Percentiles rank a stretch among this genome's conserved stretches.
Evolutionary conservation across 2,113 vertebrate genomes (phyloP).

Genomic region (Calonectris borealis): DNA sequence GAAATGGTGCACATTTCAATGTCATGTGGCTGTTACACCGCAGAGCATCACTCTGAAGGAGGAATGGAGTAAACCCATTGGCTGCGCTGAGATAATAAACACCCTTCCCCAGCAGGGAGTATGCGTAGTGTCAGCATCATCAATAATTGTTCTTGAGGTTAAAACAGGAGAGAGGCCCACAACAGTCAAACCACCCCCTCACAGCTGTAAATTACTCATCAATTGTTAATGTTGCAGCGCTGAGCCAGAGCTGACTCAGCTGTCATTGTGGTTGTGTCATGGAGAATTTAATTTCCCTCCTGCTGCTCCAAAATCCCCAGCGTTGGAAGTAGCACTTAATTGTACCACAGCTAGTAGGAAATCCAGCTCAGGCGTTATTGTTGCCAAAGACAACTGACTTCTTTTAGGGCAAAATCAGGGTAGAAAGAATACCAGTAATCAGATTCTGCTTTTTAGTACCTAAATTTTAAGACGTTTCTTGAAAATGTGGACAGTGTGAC

Average conservation of each 20-base stretch:
- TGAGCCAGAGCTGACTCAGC: constrained; percentile 74
- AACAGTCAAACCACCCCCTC: constrained; percentile 64
- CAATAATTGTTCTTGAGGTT: constrained; percentile 57
- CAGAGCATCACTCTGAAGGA: background rate
- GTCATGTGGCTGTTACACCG: background rate
- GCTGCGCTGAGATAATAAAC: background rate
- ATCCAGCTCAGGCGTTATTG: background rate
- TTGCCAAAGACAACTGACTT: background rate
- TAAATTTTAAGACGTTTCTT: background rate
- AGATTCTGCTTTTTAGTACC: background rate
- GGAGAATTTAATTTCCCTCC: constrained; percentile 57
- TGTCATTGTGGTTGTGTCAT: constrained; percentile 37
- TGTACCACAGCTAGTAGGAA: background rate
- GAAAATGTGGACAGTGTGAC: background rate
- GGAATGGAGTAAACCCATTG: background rate
- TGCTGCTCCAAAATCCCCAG: constrained; percentile 49
- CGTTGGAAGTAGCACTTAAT: background rate
- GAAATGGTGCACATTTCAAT: background rate
- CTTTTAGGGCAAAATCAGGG: background rate
- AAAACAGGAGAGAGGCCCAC: constrained; percentile 49
- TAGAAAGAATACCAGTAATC: background rate
- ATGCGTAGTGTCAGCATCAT: background rate
- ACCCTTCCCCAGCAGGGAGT: background rate
- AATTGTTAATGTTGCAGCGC: constrained; percentile 59
- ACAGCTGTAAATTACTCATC: constrained; percentile 79